These are phyloP conservation scores for Theretra japonica DNA, from an alignment of 2,888 invertebrate species.

Conservation along the genomic window DNA sequence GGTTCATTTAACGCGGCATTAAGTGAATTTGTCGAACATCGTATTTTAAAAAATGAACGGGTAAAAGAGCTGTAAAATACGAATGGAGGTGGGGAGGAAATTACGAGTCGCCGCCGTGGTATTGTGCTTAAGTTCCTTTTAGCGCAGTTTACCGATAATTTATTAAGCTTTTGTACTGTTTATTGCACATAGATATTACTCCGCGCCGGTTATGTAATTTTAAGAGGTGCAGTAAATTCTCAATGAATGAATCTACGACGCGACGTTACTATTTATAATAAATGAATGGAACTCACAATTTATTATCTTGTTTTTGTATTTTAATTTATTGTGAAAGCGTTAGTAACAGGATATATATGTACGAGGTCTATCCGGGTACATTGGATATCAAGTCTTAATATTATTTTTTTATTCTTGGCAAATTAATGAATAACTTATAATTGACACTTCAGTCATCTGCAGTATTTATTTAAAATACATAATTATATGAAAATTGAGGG, in stretches of 20 bases:
- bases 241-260: background rate
- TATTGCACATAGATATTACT: constrained; percentile 28
- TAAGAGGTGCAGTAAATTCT: constrained; percentile 18
- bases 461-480: too few species aligned
- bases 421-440: too few species aligned
- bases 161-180: constrained; percentile 40
- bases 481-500: too few species aligned
- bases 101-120: constrained; percentile 55
- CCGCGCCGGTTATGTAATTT: background rate
- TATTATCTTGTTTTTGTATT: background rate
- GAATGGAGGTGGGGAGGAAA: constrained; percentile 50
- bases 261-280: background rate
- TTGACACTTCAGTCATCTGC: too few species aligned
- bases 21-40: constrained; percentile 83
- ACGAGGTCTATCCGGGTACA: background rate
- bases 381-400: too few species aligned
- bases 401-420: background rate
- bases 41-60: constrained; percentile 79
- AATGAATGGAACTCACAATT: background rate
- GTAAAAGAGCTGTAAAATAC: constrained; percentile 73
- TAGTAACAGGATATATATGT: background rate
- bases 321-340: background rate
- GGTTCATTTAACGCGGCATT: constrained; percentile 83
- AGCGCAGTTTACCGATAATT: constrained; percentile 53
- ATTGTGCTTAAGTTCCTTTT: constrained; percentile 60